Base-by-base conservation (phyloP, 2,797 vertebrate genomes). In the Tiaroga cobitis region DNA sequence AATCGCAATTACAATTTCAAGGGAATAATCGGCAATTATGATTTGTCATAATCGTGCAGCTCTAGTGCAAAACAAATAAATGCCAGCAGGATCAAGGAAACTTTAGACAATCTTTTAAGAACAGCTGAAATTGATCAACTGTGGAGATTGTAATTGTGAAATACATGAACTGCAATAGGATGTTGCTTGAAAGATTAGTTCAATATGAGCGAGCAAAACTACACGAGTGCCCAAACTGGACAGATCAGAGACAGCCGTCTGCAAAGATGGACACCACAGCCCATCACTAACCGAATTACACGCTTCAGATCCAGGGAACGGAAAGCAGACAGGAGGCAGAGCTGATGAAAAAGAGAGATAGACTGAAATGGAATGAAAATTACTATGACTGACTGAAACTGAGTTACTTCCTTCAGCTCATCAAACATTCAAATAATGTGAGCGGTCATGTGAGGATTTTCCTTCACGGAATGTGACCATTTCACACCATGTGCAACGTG, bases 401-500 rank as follows among this genome's bases (percentile, higher is more conserved):
- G 67, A 80, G 78, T 79, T 63, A 80, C 15, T 85, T 46, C 79
- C 86, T 85, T 80, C 56, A 85, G 49, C 29, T 83, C 26, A 85
- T 83, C 61, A 85, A 63, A 86, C 51, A 70, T 70, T 76, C n/a
- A 5, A 81, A 82, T 80, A 82, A 67, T 75, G 41, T 8, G 70
- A 24, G n/a, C 13, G 2, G 43, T 67, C 82, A 76, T 26, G 32
- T 75, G n/a, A 67, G n/a, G 43, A 37, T 32, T 51, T 83, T 8
- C 32, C 32, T 76, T 83, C 13, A 83, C 13, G 2, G 32, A 75
- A 61, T 24, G 13, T 59, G 80, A 61, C 39, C n/a, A 82, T 59
- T 81, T 70, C 32, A 81, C 80, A 72, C 18, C 15, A 59, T 43
- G 41, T 15, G 37, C n/a, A 65, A 59, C 29, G 21, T 26, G n/a